A percentile compares a stretch with the other conserved stretches of the same genome.
Evolutionary conservation across 1,140 invertebrate genomes (phyloP).

Genomic region (Papilio machaon): DNA sequence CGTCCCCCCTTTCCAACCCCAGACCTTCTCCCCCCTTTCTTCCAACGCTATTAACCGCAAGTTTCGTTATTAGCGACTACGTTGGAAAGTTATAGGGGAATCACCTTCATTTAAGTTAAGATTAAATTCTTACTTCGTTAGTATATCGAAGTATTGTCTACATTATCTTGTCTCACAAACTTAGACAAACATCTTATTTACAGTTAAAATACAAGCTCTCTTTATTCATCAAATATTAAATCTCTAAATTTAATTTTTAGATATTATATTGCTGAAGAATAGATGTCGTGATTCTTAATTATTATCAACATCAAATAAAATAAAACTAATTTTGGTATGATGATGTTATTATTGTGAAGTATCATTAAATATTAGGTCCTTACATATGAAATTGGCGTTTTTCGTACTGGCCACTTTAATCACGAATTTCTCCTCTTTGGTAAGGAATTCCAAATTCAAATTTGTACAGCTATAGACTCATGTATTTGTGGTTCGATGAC

Average conservation of each 20-base stretch:
- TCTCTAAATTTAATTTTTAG: not conserved
- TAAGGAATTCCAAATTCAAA: no score
- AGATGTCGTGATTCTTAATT: no score
- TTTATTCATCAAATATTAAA: not conserved
- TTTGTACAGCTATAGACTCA: no score
- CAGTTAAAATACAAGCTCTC: not conserved
- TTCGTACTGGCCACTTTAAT: no score
- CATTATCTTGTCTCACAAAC: constrained; percentile 13
- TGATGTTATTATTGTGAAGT: no score
- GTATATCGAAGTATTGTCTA: constrained; percentile 9
- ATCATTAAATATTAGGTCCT: no score
- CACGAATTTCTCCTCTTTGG: no score
- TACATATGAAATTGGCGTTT: no score
- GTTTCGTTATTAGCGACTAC: constrained; percentile 75
- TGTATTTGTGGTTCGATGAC: no score
- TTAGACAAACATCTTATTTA: constrained; percentile 1
- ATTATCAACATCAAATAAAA: no score
- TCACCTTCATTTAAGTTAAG: constrained; percentile 76
- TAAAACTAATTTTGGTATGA: no score
- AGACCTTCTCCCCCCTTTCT: constrained; percentile 39
- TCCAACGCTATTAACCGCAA: constrained; percentile 69
- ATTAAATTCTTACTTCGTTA: constrained; percentile 67
- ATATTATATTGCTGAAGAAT: no score
- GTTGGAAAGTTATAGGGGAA: constrained; percentile 73
- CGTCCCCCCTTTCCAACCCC: not conserved